Evolutionary conservation across 2,797 vertebrate genomes (phyloP).

Genomic region (Eidolon dupreanum): DNA sequence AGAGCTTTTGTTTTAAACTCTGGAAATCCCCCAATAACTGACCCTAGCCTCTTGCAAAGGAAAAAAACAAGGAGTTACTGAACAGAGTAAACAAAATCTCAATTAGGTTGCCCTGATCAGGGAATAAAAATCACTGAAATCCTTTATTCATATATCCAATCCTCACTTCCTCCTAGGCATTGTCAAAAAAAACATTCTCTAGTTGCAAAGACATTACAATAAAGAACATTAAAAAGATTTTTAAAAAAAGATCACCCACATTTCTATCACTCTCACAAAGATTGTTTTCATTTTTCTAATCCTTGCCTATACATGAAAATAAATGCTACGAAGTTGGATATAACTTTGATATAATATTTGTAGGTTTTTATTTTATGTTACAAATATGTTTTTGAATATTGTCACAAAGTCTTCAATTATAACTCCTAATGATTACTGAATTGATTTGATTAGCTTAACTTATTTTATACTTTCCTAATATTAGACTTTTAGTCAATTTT

Average conservation of each 20-base stretch:
- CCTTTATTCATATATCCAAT: not conserved
- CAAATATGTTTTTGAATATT: constrained; percentile 15
- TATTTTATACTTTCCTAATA: constrained; percentile 28
- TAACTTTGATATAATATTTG: not conserved
- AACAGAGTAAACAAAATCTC: constrained; percentile 23
- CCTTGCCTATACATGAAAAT: constrained; percentile 17
- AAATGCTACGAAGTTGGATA: not conserved
- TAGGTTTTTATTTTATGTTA: constrained; percentile 40
- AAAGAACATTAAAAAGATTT: not conserved
- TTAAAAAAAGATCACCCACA: not conserved
- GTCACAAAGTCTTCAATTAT: constrained; percentile 10
- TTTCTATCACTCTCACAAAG: not conserved
- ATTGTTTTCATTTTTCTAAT: constrained; percentile 50
- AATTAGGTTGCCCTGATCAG: not conserved
- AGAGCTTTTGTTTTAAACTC: constrained; percentile 22
- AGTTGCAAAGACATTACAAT: not conserved
- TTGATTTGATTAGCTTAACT: constrained; percentile 34
- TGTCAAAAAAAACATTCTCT: not conserved
- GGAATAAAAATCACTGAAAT: not conserved
- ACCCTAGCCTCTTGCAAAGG: not conserved
- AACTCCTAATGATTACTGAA: constrained; percentile 23
- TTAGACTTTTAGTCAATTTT: constrained; percentile 17
- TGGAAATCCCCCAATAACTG: not conserved
- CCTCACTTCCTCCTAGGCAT: not conserved
- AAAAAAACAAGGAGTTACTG: not conserved